Evolutionary conservation across 1,140 invertebrate species (phyloP).

Genomic region (Asbolus verrucosus): DNA sequence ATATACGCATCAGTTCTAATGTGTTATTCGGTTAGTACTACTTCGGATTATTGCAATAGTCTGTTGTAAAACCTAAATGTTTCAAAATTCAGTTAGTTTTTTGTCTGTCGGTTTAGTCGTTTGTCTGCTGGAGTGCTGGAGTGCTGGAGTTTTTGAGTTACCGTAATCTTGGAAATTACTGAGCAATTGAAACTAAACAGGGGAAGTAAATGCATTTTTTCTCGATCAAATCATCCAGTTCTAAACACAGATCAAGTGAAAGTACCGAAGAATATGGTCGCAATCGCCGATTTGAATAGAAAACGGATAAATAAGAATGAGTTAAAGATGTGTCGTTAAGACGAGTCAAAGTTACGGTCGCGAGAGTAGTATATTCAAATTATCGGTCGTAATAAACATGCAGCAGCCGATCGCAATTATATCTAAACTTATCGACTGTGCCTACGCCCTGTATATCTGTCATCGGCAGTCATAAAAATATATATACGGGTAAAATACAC

Average conservation of each 20-base stretch:
- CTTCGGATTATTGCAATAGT: too few relatives aligned
- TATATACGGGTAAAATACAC: constrained; percentile 30
- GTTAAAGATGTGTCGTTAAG: constrained; percentile 14
- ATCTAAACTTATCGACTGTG: constrained; percentile 46
- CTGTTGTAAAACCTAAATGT: too few relatives aligned
- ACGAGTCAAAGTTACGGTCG: constrained; percentile 34
- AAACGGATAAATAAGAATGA: constrained; percentile 3
- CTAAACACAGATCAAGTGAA: not conserved
- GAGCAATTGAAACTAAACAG: too few relatives aligned
- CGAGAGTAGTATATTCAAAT: constrained; percentile 49
- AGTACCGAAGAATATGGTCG: not conserved
- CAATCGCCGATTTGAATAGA: constrained; percentile 6
- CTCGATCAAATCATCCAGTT: not conserved
- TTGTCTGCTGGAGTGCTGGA: too few relatives aligned
- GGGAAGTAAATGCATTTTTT: too few relatives aligned
- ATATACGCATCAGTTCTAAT: too few relatives aligned
- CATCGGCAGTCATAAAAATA: constrained; percentile 40
- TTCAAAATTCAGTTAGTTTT: too few relatives aligned
- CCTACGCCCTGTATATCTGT: constrained; percentile 50
- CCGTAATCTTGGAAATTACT: too few relatives aligned
- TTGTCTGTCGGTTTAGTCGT: too few relatives aligned
- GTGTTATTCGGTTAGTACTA: too few relatives aligned
- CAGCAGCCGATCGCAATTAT: constrained; percentile 49
- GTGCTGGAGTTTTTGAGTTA: too few relatives aligned
- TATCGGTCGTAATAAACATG: constrained; percentile 47